These are phyloP conservation scores for Apostichopus japonicus DNA, from an alignment of 35 echinoderm and acorn worm species.

Conservation along the genomic window DNA sequence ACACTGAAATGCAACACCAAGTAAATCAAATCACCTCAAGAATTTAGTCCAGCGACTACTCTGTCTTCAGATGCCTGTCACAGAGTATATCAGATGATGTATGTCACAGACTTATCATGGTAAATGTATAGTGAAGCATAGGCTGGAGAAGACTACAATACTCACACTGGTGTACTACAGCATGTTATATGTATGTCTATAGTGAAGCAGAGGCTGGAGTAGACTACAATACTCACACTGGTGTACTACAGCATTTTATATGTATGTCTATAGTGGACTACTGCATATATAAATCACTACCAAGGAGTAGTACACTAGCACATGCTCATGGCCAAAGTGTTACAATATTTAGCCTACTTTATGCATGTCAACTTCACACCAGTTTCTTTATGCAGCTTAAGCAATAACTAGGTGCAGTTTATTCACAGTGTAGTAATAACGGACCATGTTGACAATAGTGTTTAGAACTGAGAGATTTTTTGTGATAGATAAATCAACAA, in stretches of 20 bases:
- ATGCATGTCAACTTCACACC: too few species aligned
- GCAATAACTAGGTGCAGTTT: too few species aligned
- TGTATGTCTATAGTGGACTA: not conserved
- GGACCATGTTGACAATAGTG: too few species aligned
- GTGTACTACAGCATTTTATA: not conserved
- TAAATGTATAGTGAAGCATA: not conserved
- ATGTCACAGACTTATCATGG: not conserved
- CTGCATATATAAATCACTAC: too few species aligned
- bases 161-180: not conserved
- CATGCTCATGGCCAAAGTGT: too few species aligned
- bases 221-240: not conserved
- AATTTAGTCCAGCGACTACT: not conserved
- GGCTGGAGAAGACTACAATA: not conserved
- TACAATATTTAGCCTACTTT: too few species aligned
- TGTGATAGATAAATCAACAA: too few species aligned
- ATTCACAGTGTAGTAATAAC: too few species aligned
- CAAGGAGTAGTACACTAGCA: too few species aligned
- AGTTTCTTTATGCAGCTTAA: too few species aligned
- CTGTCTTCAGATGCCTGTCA: not conserved
- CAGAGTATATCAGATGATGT: not conserved
- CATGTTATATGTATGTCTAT: too few species aligned
- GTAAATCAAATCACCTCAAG: not conserved
- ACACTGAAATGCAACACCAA: not conserved
- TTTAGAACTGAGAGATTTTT: too few species aligned
- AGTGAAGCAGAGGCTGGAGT: not conserved